Evolutionary conservation across 2,888 invertebrate genomes (phyloP).

Genomic region (Omphaloscelis lunosa): DNA sequence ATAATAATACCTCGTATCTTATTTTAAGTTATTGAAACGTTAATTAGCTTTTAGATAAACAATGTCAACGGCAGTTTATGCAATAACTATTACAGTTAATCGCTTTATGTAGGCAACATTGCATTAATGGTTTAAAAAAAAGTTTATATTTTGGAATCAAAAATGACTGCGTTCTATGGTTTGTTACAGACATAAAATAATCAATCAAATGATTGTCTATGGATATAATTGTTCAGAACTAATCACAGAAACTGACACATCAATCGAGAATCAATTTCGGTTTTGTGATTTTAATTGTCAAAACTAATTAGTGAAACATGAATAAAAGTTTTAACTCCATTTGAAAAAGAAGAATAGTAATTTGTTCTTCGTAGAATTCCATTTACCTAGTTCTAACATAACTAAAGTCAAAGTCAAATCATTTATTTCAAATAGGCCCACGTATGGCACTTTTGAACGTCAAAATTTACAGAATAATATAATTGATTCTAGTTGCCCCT

Average conservation of each 20-base stretch:
- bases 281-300: background rate
- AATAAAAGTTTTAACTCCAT: background rate
- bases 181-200: slow-evolving; percentile 29
- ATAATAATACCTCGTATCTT: slow-evolving; percentile 28
- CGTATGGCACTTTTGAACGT: too few species aligned
- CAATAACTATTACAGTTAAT: slow-evolving; percentile 3
- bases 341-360: background rate
- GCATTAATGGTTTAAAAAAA: background rate
- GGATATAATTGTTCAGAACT: slow-evolving; percentile 36
- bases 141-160: slow-evolving; percentile 1
- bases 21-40: slow-evolving; percentile 18
- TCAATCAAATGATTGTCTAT: slow-evolving; percentile 28
- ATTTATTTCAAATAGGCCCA: too few species aligned
- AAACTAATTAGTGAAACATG: background rate
- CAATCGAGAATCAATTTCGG: slow-evolving; percentile 14
- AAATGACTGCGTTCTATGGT: background rate
- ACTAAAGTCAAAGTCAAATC: too few species aligned
- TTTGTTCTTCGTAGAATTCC: background rate
- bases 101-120: background rate
- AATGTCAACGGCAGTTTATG: slow-evolving; percentile 3
- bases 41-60: slow-evolving; percentile 13
- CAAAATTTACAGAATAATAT: too few species aligned
- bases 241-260: slow-evolving; percentile 38
- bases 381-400: background rate
- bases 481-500: too few species aligned